phyloP scores from a whole-genome alignment of 2,113 vertebrate species.

The Neolamprologus fasciatus region DNA sequence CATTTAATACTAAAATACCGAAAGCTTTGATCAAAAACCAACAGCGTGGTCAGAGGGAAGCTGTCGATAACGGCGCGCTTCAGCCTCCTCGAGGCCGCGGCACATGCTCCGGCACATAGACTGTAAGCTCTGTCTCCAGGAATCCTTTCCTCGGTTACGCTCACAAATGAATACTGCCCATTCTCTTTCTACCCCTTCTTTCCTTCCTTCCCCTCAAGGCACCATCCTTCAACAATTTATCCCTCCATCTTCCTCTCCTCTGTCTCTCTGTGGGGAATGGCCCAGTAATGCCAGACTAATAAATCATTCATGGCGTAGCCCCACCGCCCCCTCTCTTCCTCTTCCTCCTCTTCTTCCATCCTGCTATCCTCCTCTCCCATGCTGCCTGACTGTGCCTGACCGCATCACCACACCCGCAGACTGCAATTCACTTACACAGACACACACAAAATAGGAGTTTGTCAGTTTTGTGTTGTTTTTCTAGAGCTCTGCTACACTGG shows the following conservation, averaged over 20 bases:
- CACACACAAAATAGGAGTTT: neutral
- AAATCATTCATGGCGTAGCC: constrained; percentile 70
- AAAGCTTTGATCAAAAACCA: neutral
- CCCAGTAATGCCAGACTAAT: constrained; percentile 72
- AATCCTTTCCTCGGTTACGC: neutral
- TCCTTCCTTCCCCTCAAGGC: constrained; percentile 16
- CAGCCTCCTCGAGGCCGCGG: neutral
- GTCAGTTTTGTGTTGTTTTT: neutral
- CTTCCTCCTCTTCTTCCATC: constrained; percentile 1
- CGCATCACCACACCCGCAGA: constrained; percentile 41
- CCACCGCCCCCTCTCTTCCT: neutral
- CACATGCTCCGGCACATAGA: neutral
- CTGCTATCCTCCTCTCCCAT: constrained; percentile 32
- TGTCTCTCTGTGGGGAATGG: constrained; percentile 55
- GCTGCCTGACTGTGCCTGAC: constrained; percentile 36
- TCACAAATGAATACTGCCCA: neutral
- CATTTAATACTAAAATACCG: neutral
- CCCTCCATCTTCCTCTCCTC: constrained; percentile 47
- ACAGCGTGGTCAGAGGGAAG: neutral
- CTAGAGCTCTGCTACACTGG: neutral
- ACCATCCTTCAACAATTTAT: constrained; percentile 47
- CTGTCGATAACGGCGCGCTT: neutral
- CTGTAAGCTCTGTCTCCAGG: neutral
- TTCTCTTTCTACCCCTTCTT: neutral
- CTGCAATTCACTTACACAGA: neutral